These are phyloP conservation scores for Pseudococcus viburni DNA, from an alignment of 2,888 invertebrate species.

Conservation along the genomic window DNA sequence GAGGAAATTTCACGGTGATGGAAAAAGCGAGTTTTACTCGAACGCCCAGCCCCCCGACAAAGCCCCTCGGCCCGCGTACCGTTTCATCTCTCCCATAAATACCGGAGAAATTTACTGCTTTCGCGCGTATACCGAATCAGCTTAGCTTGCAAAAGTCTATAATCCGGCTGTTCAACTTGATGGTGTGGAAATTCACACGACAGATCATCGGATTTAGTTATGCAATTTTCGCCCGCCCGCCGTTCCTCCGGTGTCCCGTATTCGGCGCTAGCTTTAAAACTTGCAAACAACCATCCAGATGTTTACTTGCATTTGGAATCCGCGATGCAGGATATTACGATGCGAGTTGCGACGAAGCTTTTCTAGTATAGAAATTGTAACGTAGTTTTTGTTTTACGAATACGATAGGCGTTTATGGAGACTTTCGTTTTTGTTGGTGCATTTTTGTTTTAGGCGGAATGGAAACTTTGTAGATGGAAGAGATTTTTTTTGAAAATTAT, in stretches of 20 bases:
- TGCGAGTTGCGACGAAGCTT: not conserved
- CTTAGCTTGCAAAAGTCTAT: constrained; percentile 37
- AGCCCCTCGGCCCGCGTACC: not conserved
- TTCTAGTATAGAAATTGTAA: no score
- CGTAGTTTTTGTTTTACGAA: no score
- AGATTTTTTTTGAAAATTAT: no score
- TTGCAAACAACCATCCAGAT: constrained; percentile 46
- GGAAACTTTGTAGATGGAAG: no score
- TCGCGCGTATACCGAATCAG: constrained; percentile 14
- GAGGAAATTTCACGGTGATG: not conserved
- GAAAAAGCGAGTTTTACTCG: constrained; percentile 20
- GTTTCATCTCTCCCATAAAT: not conserved
- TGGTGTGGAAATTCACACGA: constrained; percentile 62
- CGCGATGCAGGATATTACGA: not conserved
- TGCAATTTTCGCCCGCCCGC: constrained; percentile 17
- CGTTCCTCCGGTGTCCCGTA: not conserved
- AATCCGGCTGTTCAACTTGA: constrained; percentile 57
- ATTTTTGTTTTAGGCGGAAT: no score
- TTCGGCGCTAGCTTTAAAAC: not conserved
- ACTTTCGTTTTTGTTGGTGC: no score
- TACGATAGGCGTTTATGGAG: no score
- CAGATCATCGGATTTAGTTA: constrained; percentile 53
- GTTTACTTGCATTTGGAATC: constrained; percentile 40
- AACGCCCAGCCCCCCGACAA: not conserved
- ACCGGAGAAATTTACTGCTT: constrained; percentile 8